These are phyloP conservation scores for Lasioglossum morio DNA, from an alignment of 2,888 invertebrate species.

Conservation along the genomic window DNA sequence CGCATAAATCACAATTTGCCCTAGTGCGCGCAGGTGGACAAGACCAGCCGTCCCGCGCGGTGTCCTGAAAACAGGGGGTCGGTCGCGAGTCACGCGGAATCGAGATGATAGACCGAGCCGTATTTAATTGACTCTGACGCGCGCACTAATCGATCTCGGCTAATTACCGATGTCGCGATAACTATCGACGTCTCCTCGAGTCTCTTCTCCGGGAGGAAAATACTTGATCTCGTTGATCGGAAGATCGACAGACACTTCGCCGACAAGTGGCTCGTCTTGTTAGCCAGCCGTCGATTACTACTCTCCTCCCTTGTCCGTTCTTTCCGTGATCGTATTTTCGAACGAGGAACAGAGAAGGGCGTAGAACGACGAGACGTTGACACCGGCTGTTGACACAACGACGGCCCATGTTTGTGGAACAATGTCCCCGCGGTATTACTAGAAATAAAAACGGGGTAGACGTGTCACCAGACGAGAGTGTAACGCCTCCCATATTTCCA, in stretches of 20 bases:
- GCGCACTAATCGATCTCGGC: slow-evolving; percentile 4
- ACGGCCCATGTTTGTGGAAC: slow-evolving; percentile 45
- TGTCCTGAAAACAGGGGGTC: slow-evolving; percentile 57
- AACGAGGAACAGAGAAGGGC: neutral
- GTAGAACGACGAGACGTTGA: slow-evolving; percentile 2
- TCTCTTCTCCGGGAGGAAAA: neutral
- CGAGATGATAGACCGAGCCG: slow-evolving; percentile 37
- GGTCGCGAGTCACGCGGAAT: slow-evolving; percentile 29
- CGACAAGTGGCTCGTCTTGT: neutral
- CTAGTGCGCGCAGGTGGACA: slow-evolving; percentile 65
- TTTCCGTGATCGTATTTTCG: slow-evolving; percentile 25
- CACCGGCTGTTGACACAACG: slow-evolving; percentile 22
- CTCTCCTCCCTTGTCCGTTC: neutral
- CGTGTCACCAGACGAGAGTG: slow-evolving; percentile 68
- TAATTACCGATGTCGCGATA: slow-evolving; percentile 36
- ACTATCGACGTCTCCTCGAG: slow-evolving; percentile 16
- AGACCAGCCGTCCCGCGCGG: slow-evolving; percentile 30
- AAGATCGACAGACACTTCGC: neutral
- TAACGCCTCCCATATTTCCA: slow-evolving; percentile 79
- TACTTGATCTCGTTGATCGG: neutral
- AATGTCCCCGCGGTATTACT: slow-evolving; percentile 66
- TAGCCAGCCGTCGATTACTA: neutral
- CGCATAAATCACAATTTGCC: slow-evolving; percentile 72
- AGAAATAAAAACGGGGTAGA: slow-evolving; percentile 61
- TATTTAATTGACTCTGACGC: slow-evolving; percentile 55